phyloP scores from a whole-genome alignment of 1,140 invertebrate genomes.

The Anagrus nilaparvatae region DNA sequence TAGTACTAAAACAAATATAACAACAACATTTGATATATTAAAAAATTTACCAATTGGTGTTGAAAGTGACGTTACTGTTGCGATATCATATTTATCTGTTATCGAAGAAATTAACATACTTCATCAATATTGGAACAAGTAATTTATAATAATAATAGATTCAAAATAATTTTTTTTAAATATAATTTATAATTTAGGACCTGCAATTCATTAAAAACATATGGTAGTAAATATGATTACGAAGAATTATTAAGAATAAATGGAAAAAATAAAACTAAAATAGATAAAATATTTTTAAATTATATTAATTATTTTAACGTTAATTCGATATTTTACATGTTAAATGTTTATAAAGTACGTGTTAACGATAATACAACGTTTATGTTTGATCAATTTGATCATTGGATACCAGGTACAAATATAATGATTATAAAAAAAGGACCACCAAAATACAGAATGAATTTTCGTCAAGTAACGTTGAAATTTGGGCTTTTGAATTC shows the following conservation, averaged over 20 bases:
- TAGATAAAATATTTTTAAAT: too few species aligned
- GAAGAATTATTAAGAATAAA: too few species aligned
- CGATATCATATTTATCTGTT: conserved; percentile 9
- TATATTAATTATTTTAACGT: too few species aligned
- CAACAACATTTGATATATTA: conserved; percentile 13
- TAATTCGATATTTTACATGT: conserved; percentile 32
- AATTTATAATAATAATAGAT: conserved; percentile 13
- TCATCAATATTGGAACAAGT: conserved; percentile 10
- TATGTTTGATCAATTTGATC: conserved; percentile 28
- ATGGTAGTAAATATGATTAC: too few species aligned
- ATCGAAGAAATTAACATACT: not conserved
- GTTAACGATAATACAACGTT: conserved; percentile 32
- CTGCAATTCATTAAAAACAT: too few species aligned
- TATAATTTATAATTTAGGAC: too few species aligned
- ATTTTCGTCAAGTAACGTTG: conserved; percentile 32
- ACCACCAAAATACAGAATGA: conserved; percentile 30
- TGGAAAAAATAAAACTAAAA: too few species aligned
- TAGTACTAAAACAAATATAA: conserved; percentile 13
- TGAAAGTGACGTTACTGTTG: conserved; percentile 8
- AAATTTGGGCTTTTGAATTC: conserved; percentile 36
- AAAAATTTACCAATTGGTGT: conserved; percentile 13
- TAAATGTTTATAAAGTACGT: conserved; percentile 35
- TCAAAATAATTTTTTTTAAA: too few species aligned
- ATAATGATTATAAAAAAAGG: conserved; percentile 20
- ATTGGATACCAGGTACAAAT: conserved; percentile 29